Conservation (phyloP, 2,888 invertebrate genomes). For the Hemaris fuciformis region DNA sequence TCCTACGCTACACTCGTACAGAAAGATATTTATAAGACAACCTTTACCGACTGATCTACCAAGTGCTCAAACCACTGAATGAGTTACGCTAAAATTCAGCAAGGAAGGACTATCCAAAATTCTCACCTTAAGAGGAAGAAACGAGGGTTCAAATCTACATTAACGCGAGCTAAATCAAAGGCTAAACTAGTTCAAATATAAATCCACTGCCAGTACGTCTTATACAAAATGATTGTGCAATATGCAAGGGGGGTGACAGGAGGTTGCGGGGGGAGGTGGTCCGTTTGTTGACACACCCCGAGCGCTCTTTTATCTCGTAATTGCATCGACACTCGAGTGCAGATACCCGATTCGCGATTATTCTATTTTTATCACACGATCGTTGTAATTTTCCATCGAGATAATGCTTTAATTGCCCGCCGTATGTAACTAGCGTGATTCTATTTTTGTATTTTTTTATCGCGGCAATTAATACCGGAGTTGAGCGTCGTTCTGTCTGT, state of each 20-base stretch:
- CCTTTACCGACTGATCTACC: too few relatives aligned
- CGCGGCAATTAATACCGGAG: not conserved
- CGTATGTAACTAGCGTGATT: not conserved
- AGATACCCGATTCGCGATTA: not conserved
- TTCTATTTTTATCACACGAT: not conserved
- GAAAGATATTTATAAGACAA: too few relatives aligned
- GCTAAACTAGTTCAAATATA: too few relatives aligned
- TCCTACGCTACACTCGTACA: too few relatives aligned
- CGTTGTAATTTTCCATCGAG: not conserved
- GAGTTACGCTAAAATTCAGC: too few relatives aligned
- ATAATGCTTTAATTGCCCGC: not conserved
- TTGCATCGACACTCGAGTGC: slow-evolving; percentile 13
- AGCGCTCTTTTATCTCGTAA: not conserved
- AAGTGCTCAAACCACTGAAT: too few relatives aligned
- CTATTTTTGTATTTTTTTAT: slow-evolving; percentile 2
- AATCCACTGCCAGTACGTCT: too few relatives aligned
- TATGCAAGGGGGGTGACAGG: not conserved
- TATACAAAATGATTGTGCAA: not conserved
- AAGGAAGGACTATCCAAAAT: too few relatives aligned
- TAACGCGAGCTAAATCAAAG: too few relatives aligned
- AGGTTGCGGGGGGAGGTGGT: not conserved
- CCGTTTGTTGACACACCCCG: not conserved
- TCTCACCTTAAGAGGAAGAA: too few relatives aligned
- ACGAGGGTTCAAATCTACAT: too few relatives aligned
- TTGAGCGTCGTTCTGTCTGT: not conserved